Evolutionary conservation across 2,888 invertebrate species (phyloP).

Genomic region (Sesia apiformis): DNA sequence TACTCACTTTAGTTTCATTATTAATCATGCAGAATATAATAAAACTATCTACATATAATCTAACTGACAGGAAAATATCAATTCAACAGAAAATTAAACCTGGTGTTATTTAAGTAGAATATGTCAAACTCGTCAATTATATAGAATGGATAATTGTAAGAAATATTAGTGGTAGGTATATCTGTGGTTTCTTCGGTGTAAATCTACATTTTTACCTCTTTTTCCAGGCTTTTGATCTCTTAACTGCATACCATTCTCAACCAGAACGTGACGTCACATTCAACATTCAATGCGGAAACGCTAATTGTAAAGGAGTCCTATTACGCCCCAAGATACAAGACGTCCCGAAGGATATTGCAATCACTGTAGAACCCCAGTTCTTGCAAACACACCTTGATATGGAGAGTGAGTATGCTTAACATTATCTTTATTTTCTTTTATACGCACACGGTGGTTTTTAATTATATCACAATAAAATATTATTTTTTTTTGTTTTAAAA

Average conservation of each 20-base stretch:
- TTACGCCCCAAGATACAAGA: slow-evolving; percentile 81
- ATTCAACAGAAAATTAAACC: no score
- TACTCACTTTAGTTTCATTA: no score
- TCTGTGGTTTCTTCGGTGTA: no score
- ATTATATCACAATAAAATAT: background rate
- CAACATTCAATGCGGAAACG: slow-evolving; percentile 78
- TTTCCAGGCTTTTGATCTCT: slow-evolving; percentile 83
- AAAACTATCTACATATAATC: no score
- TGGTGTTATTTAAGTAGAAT: no score
- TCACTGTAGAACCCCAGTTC: slow-evolving; percentile 91
- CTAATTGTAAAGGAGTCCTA: slow-evolving; percentile 87
- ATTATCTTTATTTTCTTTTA: slow-evolving; percentile 2
- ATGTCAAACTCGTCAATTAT: no score
- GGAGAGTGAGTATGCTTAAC: slow-evolving; percentile 37
- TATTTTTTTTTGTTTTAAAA: slow-evolving; percentile 5
- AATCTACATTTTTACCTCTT: background rate
- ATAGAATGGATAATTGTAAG: no score
- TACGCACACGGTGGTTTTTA: background rate
- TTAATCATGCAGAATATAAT: no score
- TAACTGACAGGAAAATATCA: no score
- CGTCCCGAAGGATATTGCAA: slow-evolving; percentile 79
- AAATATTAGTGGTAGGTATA: no score
- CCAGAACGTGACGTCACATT: slow-evolving; percentile 83
- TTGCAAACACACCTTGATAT: slow-evolving; percentile 58
- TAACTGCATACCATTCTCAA: slow-evolving; percentile 76